Evolutionary conservation across 2,888 invertebrate genomes (phyloP), one percentile per base, ranked within the genome.

Genomic region (Mimas tiliae): DNA sequence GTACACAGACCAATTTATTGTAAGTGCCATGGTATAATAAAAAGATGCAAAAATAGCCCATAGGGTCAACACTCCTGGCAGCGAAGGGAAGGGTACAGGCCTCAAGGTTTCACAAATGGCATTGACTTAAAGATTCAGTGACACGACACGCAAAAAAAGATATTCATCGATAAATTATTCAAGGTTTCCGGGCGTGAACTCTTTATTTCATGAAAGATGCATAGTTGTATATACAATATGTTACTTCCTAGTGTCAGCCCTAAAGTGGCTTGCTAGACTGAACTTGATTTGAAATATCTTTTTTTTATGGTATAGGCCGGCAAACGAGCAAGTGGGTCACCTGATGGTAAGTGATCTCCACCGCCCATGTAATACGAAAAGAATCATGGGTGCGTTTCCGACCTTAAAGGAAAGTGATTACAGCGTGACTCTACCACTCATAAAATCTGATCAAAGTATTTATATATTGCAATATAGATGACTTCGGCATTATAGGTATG

Each of bases 81-180:
- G 50, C 55, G 51, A 65, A 66, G 53, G 63, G 66, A 66, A 66
- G 66, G 45, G 62, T 47, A 63, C 63, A 52, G 45, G 14, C 14
- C 52, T 52, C 66, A 66, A 66, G 66, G 66, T 47, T 53, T n/a
- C 53, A 45, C 47, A 66, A 63, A 66, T 63, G 53, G 14, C 66
- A 52, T 63, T 63, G 66, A 53, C 66, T 53, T 45, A 6, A 19
- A 47, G 45, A 21, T 53, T 52, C 47, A 63, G 52, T 45, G 66
- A 47, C 63, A 47, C 8, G 34, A 11, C 21, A 16, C 9, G 45
- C 42, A 52, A 33, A 48, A 47, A 52, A 27, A 27, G 2, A 38
- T 12, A 33, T 42, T 42, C 58, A 58, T 42, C 42, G 48, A 65
- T 48, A 58, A 48, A 34, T 65, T 53, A 64, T 55, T 47, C 53